A percentile compares a stretch with the other conserved stretches of the same genome.
Conservation (phyloP, 37 sponge, comb jelly and placozoan species). For the Beroe forskalii region DNA sequence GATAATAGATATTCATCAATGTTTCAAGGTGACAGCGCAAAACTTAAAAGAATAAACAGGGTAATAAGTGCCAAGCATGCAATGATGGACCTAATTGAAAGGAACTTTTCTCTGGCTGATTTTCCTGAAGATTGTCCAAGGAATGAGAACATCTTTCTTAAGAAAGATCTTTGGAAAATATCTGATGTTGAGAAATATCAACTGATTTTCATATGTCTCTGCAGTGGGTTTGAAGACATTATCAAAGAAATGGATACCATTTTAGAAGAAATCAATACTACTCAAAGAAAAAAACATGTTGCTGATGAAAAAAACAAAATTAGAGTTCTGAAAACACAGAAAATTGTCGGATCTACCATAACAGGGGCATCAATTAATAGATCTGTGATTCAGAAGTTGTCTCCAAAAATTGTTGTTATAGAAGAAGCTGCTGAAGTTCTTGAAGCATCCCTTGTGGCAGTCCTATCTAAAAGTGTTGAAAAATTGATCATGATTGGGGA, state of each 20-base stretch:
- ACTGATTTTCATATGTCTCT: not conserved
- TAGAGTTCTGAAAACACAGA: constrained; percentile 67
- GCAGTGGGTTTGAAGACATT: not conserved
- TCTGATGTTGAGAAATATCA: constrained; percentile 5
- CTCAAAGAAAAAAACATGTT: not conserved
- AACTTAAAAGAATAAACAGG: not conserved
- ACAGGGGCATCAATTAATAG: constrained; percentile 89
- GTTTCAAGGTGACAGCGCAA: not conserved
- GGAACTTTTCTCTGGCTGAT: not conserved
- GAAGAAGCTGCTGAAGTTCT: constrained; percentile 97
- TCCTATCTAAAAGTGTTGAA: constrained; percentile 79
- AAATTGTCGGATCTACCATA: constrained; percentile 90
- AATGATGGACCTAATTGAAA: not conserved
- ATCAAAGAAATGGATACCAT: not conserved
- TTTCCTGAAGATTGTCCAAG: not conserved
- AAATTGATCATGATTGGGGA: constrained; percentile 93
- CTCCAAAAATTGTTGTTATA: constrained; percentile 86
- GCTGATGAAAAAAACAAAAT: constrained; percentile 17
- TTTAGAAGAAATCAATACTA: constrained; percentile 7
- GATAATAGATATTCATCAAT: not conserved
- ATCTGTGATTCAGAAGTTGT: constrained; percentile 69
- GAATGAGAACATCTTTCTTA: not conserved
- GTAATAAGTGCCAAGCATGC: not conserved
- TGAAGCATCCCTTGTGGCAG: constrained; percentile 86
- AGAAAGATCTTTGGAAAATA: not conserved